Conservation (phyloP, 1,140 invertebrate genomes). For the Aleiodes sp. region DNA sequence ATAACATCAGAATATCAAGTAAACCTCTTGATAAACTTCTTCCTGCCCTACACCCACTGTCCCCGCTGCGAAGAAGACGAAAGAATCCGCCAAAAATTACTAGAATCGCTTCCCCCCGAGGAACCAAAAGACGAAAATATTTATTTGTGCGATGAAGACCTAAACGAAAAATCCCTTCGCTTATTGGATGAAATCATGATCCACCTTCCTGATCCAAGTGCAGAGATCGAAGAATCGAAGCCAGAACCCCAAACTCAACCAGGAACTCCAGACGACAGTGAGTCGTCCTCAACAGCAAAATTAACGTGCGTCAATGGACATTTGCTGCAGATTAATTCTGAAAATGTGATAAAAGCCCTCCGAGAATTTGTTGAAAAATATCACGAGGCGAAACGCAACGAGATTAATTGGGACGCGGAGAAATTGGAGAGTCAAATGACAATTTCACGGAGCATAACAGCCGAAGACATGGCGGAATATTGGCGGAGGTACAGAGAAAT, state of each 20-base stretch:
- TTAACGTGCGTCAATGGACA: constrained; percentile 58
- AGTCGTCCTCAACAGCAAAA: background rate
- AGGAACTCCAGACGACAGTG: background rate
- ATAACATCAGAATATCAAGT: constrained; percentile 66
- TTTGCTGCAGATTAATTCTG: constrained; percentile 68
- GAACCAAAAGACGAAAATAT: constrained; percentile 2
- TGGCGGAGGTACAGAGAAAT: constrained; percentile 65
- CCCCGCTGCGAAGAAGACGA: constrained; percentile 61
- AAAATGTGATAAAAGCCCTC: constrained; percentile 65
- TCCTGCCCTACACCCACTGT: constrained; percentile 71
- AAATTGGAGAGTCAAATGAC: constrained; percentile 44
- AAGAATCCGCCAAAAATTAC: constrained; percentile 26
- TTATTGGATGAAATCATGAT: constrained; percentile 13
- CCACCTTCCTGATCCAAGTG: background rate
- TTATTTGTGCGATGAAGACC: background rate
- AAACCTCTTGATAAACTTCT: constrained; percentile 66
- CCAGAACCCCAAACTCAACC: background rate
- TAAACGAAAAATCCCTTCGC: background rate
- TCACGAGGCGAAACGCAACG: constrained; percentile 53
- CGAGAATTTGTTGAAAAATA: constrained; percentile 64
- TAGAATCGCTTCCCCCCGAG: background rate
- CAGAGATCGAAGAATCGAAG: background rate
- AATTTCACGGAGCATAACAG: constrained; percentile 64
- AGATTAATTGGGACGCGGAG: constrained; percentile 42
- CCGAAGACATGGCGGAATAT: constrained; percentile 64